These are phyloP conservation scores for Eucidaris tribuloides DNA, from an alignment of 35 echinoderm and acorn worm species.

Conservation along the genomic window DNA sequence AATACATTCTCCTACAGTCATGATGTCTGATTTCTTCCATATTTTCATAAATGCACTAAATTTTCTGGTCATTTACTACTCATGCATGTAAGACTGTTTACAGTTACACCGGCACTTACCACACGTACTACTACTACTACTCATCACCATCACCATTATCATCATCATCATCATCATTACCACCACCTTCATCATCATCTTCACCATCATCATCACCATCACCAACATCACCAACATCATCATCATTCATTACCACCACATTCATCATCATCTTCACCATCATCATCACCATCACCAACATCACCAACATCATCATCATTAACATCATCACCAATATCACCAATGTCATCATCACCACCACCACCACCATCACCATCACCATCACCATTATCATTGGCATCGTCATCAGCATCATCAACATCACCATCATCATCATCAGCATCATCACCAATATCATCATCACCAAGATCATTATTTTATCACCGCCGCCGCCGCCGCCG, in stretches of 20 bases:
- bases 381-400: slow-evolving; percentile 15
- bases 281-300: too few species aligned
- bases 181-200: background rate
- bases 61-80: too few species aligned
- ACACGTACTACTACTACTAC: too few species aligned
- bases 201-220: too few species aligned
- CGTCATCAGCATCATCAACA: slow-evolving; percentile 8
- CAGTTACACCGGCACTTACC: background rate
- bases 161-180: background rate
- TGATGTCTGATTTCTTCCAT: too few species aligned
- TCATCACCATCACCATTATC: too few species aligned
- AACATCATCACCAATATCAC: background rate
- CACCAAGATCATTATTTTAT: background rate
- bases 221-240: too few species aligned
- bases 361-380: slow-evolving; percentile 33
- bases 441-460: background rate
- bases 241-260: too few species aligned
- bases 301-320: too few species aligned
- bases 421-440: slow-evolving; percentile 1
- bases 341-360: background rate
- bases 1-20: too few species aligned
- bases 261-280: background rate
- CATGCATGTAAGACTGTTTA: too few species aligned
- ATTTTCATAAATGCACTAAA: too few species aligned
- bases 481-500: slow-evolving; percentile 3